Evolutionary conservation across 2,888 invertebrate species (phyloP).

Genomic region (Cryptocheilus praepositus): DNA sequence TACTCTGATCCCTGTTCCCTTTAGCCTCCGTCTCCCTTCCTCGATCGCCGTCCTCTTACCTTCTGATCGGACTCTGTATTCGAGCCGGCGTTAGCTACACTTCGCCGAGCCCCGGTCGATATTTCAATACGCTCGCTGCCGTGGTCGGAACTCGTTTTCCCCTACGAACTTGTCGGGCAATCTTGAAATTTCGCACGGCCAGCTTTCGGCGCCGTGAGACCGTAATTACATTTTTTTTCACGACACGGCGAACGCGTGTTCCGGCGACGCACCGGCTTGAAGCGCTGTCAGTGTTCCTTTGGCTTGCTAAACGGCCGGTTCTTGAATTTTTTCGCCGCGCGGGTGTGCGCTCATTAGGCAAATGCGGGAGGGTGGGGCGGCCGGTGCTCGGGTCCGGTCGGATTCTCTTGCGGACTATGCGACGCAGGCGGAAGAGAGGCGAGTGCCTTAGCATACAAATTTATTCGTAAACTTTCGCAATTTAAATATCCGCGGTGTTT

Average conservation of each 20-base stretch:
- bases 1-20: background rate
- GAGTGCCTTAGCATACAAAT: conserved; percentile 62
- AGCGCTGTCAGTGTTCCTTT: no score
- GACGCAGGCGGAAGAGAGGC: conserved; percentile 19
- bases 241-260: no score
- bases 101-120: no score
- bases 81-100: background rate
- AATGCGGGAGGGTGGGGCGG: conserved; percentile 44
- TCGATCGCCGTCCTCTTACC: conserved; percentile 2
- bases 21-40: background rate
- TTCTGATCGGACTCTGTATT: conserved; percentile 6
- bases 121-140: no score
- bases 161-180: no score
- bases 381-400: conserved; percentile 9
- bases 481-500: conserved; percentile 67
- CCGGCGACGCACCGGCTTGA: no score
- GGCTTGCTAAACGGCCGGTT: conserved; percentile 12
- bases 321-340: conserved; percentile 35
- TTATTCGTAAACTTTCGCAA: conserved; percentile 67
- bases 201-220: no score
- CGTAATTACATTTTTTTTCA: no score
- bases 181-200: no score
- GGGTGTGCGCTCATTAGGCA: conserved; percentile 57
- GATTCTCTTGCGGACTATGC: background rate
- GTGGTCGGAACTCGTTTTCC: no score